Conservation (phyloP, 1,140 invertebrate genomes). For the Drusus annulatus region DNA sequence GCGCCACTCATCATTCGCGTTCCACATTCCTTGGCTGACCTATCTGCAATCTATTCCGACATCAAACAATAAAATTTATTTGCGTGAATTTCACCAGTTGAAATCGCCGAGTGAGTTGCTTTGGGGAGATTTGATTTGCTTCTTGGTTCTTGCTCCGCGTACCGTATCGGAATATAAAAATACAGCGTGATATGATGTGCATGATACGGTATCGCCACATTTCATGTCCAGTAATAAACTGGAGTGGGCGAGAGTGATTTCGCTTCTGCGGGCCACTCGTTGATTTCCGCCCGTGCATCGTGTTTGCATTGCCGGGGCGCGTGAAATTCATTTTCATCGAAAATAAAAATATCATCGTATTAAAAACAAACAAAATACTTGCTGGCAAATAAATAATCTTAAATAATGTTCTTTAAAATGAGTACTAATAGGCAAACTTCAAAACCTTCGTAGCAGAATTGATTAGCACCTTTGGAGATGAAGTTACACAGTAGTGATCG, state of each 20-base stretch:
- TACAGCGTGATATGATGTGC: background rate
- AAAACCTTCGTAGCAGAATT: no score
- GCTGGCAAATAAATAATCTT: no score
- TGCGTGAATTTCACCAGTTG: background rate
- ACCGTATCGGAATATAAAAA: constrained; percentile 5
- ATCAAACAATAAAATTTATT: constrained; percentile 13
- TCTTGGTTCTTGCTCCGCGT: background rate
- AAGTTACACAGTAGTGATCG: no score
- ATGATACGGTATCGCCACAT: background rate
- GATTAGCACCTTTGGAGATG: no score
- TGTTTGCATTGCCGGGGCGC: background rate
- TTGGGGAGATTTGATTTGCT: background rate
- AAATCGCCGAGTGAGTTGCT: background rate
- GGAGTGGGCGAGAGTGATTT: background rate
- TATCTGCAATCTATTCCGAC: background rate
- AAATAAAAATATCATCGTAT: no score
- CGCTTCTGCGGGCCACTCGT: background rate
- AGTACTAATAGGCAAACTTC: no score
- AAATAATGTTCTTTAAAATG: no score
- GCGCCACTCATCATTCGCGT: no score
- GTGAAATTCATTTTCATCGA: no score
- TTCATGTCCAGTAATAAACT: background rate
- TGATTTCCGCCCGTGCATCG: background rate
- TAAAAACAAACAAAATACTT: no score
- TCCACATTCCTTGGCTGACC: no score